These are phyloP conservation scores for Drosophila paramelanica DNA, from an alignment of 2,888 invertebrate genomes.

Conservation along the genomic window DNA sequence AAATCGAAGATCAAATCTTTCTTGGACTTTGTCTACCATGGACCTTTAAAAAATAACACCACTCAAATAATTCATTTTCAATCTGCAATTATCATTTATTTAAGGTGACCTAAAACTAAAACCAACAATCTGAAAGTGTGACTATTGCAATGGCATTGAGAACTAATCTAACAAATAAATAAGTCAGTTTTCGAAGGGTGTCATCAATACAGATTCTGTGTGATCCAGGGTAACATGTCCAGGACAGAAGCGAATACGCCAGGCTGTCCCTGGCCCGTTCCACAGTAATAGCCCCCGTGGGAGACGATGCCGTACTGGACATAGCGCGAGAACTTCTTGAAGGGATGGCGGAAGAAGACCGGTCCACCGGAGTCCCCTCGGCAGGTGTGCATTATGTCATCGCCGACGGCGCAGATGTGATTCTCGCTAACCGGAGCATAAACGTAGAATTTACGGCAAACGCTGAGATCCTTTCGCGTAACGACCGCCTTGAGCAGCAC, in stretches of 20 bases:
- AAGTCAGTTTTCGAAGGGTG: neutral
- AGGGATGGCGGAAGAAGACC: constrained; percentile 61
- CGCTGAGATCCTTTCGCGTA: constrained; percentile 39
- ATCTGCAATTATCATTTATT: constrained; percentile 29
- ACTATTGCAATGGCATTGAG: constrained; percentile 58
- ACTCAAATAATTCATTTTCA: constrained; percentile 12
- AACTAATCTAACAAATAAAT: constrained; percentile 53
- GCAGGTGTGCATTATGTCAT: constrained; percentile 62
- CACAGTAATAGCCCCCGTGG: constrained; percentile 87
- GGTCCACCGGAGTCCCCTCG: constrained; percentile 82
- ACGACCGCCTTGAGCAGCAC: constrained; percentile 72
- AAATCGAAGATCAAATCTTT: too few species aligned
- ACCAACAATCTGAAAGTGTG: constrained; percentile 19
- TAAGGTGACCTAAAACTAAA: constrained; percentile 30
- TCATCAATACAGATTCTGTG: constrained; percentile 70
- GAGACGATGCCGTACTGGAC: constrained; percentile 87
- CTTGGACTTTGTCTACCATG: too few species aligned
- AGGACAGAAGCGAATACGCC: constrained; percentile 87
- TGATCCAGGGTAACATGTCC: constrained; percentile 87
- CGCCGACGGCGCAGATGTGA: constrained; percentile 81
- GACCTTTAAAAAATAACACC: too few species aligned
- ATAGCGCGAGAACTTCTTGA: constrained; percentile 56
- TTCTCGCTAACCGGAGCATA: constrained; percentile 59
- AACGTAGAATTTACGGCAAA: constrained; percentile 68
- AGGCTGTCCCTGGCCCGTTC: constrained; percentile 84